A percentile compares a stretch with the other conserved stretches of the same genome.
Conservation (phyloP, 1,140 invertebrate species). For the Neodiprion lecontei region DNA sequence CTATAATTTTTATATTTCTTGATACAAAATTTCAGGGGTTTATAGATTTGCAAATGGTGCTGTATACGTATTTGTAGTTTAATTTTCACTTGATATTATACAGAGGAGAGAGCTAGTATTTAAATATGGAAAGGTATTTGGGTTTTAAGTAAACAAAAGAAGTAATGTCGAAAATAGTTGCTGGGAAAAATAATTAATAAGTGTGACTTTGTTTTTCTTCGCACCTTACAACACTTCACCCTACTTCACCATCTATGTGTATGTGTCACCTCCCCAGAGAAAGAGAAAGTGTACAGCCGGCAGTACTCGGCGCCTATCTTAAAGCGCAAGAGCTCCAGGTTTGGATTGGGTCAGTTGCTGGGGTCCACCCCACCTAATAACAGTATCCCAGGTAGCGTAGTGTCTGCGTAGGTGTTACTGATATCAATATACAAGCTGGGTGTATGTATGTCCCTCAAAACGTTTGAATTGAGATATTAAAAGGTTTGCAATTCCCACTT, state of each 20-base stretch:
- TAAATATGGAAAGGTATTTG: too few relatives aligned
- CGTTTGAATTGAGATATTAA: background rate
- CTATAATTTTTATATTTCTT: too few relatives aligned
- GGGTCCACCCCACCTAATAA: constrained; percentile 66
- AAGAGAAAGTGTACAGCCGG: constrained; percentile 88
- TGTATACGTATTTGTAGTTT: too few relatives aligned
- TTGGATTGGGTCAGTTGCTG: constrained; percentile 88
- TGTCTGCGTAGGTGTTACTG: constrained; percentile 38
- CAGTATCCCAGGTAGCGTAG: constrained; percentile 71
- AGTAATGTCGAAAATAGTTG: background rate
- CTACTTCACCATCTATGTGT: constrained; percentile 2
- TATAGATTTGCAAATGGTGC: too few relatives aligned
- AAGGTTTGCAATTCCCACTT: background rate
- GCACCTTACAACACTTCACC: constrained; percentile 4
- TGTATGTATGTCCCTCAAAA: background rate
- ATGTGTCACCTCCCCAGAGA: constrained; percentile 65
- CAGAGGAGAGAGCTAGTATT: too few relatives aligned
- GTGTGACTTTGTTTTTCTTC: background rate
- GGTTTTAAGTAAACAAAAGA: too few relatives aligned
- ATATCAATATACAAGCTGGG: constrained; percentile 15
- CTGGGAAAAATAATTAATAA: background rate
- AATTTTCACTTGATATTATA: too few relatives aligned
- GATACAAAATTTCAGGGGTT: too few relatives aligned
- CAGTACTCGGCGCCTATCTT: constrained; percentile 89
- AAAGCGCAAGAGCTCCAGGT: constrained; percentile 89